Conservation (phyloP, 2,888 invertebrate species). For the Ochropacha duplaris region DNA sequence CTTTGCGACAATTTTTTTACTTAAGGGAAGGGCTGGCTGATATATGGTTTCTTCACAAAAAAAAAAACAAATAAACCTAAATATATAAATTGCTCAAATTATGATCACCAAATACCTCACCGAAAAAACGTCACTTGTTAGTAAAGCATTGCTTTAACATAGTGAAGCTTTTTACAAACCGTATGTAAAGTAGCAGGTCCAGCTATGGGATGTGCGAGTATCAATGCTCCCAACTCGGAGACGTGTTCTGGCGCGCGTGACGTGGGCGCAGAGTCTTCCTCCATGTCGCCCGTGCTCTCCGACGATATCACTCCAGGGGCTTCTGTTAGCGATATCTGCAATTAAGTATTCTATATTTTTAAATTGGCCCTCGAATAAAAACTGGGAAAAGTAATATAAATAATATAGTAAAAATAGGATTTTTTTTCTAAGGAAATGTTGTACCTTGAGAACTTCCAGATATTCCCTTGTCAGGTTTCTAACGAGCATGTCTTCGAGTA, state of each 20-base stretch:
- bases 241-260: slow-evolving; percentile 86
- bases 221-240: slow-evolving; percentile 90
- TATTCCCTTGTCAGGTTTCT: slow-evolving; percentile 94
- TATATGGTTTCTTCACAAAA: no score
- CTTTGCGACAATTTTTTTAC: no score
- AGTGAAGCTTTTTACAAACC: slow-evolving; percentile 24
- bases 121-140: no score
- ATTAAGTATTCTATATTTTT: not conserved
- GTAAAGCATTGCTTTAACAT: no score
- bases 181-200: slow-evolving; percentile 63
- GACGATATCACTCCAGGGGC: slow-evolving; percentile 70
- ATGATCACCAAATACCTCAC: no score
- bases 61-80: no score
- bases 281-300: slow-evolving; percentile 86
- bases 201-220: slow-evolving; percentile 82
- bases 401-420: no score
- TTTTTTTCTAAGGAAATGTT: no score
- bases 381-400: no score
- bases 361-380: not conserved
- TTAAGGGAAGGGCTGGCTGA: no score
- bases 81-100: no score
- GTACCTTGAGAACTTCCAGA: slow-evolving; percentile 90
- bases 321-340: slow-evolving; percentile 87
- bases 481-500: slow-evolving; percentile 93
- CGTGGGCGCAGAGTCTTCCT: slow-evolving; percentile 81